Evolutionary conservation across 2,888 invertebrate species (phyloP), one percentile per base, ranked within the genome.

Genomic region (Thera obeliscata): DNA sequence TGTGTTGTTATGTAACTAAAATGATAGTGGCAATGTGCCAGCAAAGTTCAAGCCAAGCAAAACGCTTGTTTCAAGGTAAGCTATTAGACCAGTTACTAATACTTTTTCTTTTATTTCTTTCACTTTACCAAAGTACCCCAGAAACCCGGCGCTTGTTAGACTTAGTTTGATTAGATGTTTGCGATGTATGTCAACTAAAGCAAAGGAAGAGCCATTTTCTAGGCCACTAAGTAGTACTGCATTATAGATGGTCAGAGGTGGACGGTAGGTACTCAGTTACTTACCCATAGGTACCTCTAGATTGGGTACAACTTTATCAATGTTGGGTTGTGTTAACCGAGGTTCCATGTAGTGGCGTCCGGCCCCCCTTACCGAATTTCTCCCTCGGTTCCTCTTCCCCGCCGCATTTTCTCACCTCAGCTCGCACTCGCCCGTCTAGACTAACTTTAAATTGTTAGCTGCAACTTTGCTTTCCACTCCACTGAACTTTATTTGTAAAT

Each of bases 381-480:
- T 74, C 73, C 72, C 64, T 56, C 73, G 76, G 76, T 66, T 72
- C 72, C 77, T 74, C 66, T 72, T 68, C 72, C 69, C 73, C 76
- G 74, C 78, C 72, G 78, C 81, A 81, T 86, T 87, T 87, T 88
- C 89, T 88, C 88, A 89, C 87, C 87, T 90, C 85, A 77, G 77
- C 80, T 83, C 79, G 80, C 80, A 81, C 82, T 85, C 82, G 79
- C 76, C 78, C 78, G 78, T 80, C 82, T 81, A 79, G 85, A 82
- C 84, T 72, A 91, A 92, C 86, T 92, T 92, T 91, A 90, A 90
- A 91, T 90, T 90, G 90, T 90, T 88, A 86, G 80, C 82, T 83
- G 82, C 82, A 88, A 89, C 87, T 87, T 87, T 82, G 82, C 84
- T 86, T 81, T 82, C 83, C 86, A 87, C 83, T 87, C 80, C 76